Conservation (phyloP, 37 sponge, comb jelly and placozoan genomes). For the Geodia barretti region DNA sequence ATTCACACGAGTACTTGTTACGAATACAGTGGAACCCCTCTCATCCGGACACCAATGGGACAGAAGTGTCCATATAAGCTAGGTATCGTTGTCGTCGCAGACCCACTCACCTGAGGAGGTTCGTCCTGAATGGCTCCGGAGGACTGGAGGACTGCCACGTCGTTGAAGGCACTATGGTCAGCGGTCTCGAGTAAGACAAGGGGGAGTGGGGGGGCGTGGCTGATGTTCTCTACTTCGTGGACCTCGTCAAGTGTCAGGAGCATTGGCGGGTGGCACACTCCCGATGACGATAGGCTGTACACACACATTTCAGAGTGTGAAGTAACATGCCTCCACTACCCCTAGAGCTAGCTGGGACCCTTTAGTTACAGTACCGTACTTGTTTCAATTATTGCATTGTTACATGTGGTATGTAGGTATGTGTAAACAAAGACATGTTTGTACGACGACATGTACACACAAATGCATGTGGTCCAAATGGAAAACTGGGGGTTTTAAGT, state of each 20-base stretch:
- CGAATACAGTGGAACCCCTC: neutral
- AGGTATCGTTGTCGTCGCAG: too few species aligned
- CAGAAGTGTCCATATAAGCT: neutral
- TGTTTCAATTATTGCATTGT: too few species aligned
- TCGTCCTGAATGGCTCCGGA: constrained; percentile 17
- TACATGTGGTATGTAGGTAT: too few species aligned
- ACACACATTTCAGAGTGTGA: too few species aligned
- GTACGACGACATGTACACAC: too few species aligned
- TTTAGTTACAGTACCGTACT: too few species aligned
- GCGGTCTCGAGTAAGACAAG: too few species aligned
- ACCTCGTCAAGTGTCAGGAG: constrained; percentile 73
- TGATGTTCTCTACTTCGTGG: constrained; percentile 56
- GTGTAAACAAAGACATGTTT: too few species aligned
- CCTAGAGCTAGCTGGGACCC: too few species aligned
- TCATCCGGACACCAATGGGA: neutral
- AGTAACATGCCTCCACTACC: too few species aligned
- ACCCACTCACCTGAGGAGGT: constrained; percentile 25
- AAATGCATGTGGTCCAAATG: too few species aligned
- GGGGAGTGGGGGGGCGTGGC: neutral
- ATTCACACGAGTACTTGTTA: neutral
- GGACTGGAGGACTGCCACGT: constrained; percentile 57
- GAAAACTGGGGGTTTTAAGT: too few species aligned
- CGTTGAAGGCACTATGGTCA: constrained; percentile 57
- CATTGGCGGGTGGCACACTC: constrained; percentile 29
- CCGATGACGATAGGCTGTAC: neutral